A percentile compares a stretch with the other conserved stretches of the same genome.
These are phyloP conservation scores for Amphilophus citrinellus DNA, from an alignment of 2,113 vertebrate genomes.

Conservation along the genomic window DNA sequence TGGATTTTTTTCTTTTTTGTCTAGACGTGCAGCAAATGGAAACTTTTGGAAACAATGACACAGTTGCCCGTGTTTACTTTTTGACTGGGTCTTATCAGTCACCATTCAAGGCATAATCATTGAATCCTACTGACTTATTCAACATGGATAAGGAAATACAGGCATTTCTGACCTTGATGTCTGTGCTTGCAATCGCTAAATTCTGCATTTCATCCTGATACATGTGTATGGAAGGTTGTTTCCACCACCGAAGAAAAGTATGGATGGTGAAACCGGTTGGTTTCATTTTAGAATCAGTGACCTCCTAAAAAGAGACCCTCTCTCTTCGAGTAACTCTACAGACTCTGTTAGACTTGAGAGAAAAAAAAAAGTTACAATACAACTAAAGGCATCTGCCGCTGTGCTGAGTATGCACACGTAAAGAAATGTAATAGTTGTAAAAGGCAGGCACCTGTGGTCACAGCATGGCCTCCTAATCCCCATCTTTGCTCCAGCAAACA, in stretches of 20 bases:
- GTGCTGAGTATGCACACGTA: conserved; percentile 24
- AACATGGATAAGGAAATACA: conserved; percentile 1
- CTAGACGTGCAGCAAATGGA: neutral
- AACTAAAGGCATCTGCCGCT: conserved; percentile 39
- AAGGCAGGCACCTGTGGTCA: conserved; percentile 36
- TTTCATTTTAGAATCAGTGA: neutral
- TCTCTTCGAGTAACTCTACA: neutral
- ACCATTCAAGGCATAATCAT: neutral
- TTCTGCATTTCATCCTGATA: neutral
- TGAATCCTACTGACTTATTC: neutral
- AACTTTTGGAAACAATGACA: neutral
- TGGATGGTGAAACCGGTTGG: neutral
- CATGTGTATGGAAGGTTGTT: too few relatives aligned
- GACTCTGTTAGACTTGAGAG: conserved; percentile 15
- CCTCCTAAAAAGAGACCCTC: neutral
- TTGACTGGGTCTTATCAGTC: neutral
- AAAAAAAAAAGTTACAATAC: conserved; percentile 44
- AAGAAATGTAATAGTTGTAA: conserved; percentile 63
- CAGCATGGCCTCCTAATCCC: conserved; percentile 28
- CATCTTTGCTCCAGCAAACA: conserved; percentile 50
- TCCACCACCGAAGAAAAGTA: too few relatives aligned
- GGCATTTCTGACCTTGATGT: neutral
- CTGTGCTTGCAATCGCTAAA: neutral
- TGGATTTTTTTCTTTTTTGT: neutral
- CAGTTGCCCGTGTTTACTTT: conserved; percentile 3